Base-by-base conservation (phyloP, 2,888 invertebrate species). In the Cerastis leucographa region DNA sequence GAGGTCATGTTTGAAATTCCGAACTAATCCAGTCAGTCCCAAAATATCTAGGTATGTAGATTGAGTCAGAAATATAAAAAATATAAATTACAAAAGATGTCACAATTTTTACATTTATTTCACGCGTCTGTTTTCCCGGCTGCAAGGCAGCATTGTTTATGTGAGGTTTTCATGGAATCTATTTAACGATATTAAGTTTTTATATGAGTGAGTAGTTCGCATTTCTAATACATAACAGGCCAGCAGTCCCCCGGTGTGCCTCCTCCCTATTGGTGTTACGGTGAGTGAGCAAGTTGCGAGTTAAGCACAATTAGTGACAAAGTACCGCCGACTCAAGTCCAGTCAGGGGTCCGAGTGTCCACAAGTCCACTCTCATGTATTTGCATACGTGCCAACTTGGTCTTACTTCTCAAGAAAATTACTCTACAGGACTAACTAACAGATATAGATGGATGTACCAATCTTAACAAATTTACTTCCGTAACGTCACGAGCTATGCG, bases 231-330 rank as follows among this genome's bases (percentile, higher is more conserved):
- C 0, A 3, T 61, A 42, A 29, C 1, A 51, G 19, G 19, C 25
- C 25, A 12, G 62, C 54, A 17, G 54, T 64, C 12, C 6, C 76
- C 42, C 59, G n/a, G 85, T 88, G 80, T 83, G 71, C 40, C 73
- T 11, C 68, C n/a, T 19, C 17, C 77, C 11, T 68, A 22, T 29
- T 42, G 12, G 42, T 4, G 46, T 74, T 71, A 82, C 85, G 84
- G 88, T 79, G 84, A 87, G 81, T 85, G 87, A 81, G 81, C 84
- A 85, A 89, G 89, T 89, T 87, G 86, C 81, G 72, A 87, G 84
- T 82, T 78, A 79, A 77, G 87, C 85, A 89, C 90, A 90, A 90
- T 90, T 90, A 90, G 88, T 86, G 90, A 79, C 70, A 84, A 71
- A 86, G 89, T 66, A 62, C 76, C 76, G 71, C 64, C 72, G 68